These are phyloP conservation scores for Drosophila sturtevanti DNA, from an alignment of 1,140 invertebrate genomes.

Conservation along the genomic window DNA sequence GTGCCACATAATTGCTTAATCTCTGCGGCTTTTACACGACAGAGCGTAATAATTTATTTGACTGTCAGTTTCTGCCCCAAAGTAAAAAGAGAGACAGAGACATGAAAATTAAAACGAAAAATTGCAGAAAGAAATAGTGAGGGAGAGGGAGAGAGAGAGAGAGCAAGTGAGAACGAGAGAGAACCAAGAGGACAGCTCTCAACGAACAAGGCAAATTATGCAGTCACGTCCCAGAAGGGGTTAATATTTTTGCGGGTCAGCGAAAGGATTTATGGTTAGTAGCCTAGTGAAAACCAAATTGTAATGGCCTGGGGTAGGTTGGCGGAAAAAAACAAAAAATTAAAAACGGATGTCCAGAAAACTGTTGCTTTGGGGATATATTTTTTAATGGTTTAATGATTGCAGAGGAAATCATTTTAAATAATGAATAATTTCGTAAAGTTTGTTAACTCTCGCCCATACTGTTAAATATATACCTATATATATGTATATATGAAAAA, in stretches of 20 bases:
- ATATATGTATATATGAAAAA: too few species aligned
- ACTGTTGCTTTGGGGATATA: slow-evolving; percentile 14
- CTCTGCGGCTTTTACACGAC: slow-evolving; percentile 79
- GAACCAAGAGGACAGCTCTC: slow-evolving; percentile 18
- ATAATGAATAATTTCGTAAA: slow-evolving; percentile 1
- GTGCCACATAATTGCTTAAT: slow-evolving; percentile 81
- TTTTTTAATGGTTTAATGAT: slow-evolving; percentile 13
- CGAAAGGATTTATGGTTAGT: slow-evolving; percentile 19
- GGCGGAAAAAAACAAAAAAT: neutral
- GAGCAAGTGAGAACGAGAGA: too few species aligned
- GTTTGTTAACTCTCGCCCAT: neutral
- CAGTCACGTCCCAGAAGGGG: slow-evolving; percentile 65
- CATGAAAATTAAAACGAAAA: slow-evolving; percentile 74
- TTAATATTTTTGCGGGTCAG: slow-evolving; percentile 52
- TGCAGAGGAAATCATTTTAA: neutral
- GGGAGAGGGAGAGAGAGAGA: neutral
- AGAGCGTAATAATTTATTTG: slow-evolving; percentile 81
- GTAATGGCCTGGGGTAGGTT: slow-evolving; percentile 9
- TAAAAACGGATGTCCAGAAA: slow-evolving; percentile 9
- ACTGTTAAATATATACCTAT: neutral
- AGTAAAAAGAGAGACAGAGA: slow-evolving; percentile 22
- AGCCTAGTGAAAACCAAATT: slow-evolving; percentile 14
- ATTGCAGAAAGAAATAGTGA: slow-evolving; percentile 25
- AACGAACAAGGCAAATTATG: slow-evolving; percentile 70
- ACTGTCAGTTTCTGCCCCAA: slow-evolving; percentile 47